Percentiles rank a stretch among this genome's conserved stretches.
phyloP scores from a whole-genome alignment of 2,113 vertebrate species.

The Grammomys surdaster region DNA sequence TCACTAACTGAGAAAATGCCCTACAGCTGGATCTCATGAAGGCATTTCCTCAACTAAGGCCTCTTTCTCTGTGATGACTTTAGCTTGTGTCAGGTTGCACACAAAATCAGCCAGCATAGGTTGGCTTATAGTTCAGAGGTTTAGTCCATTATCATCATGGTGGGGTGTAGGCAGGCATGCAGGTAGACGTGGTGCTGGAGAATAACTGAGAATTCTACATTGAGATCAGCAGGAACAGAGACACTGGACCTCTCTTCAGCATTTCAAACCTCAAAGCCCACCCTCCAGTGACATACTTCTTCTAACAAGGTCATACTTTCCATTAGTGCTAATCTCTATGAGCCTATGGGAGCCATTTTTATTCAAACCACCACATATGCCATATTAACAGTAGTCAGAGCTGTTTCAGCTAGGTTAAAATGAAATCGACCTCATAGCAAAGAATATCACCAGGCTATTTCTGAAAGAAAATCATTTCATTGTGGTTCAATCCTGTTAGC shows the following conservation, averaged over 20 bases:
- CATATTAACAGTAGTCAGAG: neutral
- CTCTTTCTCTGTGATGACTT: no score
- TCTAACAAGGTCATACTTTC: neutral
- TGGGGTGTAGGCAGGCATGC: neutral
- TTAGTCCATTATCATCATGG: neutral
- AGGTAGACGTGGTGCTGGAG: neutral
- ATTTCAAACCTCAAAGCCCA: neutral
- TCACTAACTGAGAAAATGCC: no score
- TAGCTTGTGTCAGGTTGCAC: no score
- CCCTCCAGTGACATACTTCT: neutral
- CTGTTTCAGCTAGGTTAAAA: neutral
- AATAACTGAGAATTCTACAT: neutral
- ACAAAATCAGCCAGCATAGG: neutral
- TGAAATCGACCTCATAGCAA: slow-evolving; percentile 11
- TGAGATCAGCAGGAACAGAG: neutral
- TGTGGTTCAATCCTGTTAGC: neutral
- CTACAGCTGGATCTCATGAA: no score
- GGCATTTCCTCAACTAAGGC: no score
- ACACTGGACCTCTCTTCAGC: neutral
- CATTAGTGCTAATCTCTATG: neutral
- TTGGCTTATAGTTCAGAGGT: neutral
- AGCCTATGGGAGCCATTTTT: neutral
- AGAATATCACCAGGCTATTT: neutral
- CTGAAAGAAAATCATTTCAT: neutral
- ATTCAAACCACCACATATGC: neutral